Conservation (phyloP, 2,113 vertebrate genomes). For the Myxocyprinus asiaticus region DNA sequence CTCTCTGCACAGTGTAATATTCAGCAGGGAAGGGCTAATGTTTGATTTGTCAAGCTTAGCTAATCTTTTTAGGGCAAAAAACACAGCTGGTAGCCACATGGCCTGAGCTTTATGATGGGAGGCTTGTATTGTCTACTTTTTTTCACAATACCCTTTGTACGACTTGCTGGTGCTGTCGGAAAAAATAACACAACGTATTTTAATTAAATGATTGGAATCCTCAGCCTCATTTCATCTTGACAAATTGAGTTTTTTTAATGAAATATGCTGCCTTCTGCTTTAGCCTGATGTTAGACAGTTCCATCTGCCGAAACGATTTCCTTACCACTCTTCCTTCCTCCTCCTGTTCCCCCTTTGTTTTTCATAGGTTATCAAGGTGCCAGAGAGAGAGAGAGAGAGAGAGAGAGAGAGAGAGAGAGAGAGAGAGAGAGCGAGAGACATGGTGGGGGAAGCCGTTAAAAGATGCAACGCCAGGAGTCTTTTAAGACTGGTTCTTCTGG, state of each 20-base stretch:
- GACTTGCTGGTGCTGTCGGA: background rate
- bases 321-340: slow-evolving; percentile 39
- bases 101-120: background rate
- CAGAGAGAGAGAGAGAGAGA: slow-evolving; percentile 16
- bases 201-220: slow-evolving; percentile 28
- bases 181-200: slow-evolving; percentile 19
- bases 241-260: slow-evolving; percentile 26
- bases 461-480: too few relatives aligned
- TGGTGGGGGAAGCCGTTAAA: too few relatives aligned
- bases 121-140: background rate
- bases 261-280: slow-evolving; percentile 10
- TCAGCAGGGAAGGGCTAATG: slow-evolving; percentile 11
- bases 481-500: slow-evolving; percentile 8
- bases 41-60: background rate
- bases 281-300: slow-evolving; percentile 18
- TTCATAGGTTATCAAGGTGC: slow-evolving; percentile 48
- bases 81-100: background rate
- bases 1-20: slow-evolving; percentile 38
- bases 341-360: slow-evolving; percentile 29
- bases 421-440: background rate
- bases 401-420: background rate
- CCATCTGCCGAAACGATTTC: slow-evolving; percentile 35
- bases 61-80: slow-evolving; percentile 14
- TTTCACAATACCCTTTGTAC: background rate
- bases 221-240: background rate